phyloP scores from a whole-genome alignment of 1,140 invertebrate species.

The Drosophila chauvacae region DNA sequence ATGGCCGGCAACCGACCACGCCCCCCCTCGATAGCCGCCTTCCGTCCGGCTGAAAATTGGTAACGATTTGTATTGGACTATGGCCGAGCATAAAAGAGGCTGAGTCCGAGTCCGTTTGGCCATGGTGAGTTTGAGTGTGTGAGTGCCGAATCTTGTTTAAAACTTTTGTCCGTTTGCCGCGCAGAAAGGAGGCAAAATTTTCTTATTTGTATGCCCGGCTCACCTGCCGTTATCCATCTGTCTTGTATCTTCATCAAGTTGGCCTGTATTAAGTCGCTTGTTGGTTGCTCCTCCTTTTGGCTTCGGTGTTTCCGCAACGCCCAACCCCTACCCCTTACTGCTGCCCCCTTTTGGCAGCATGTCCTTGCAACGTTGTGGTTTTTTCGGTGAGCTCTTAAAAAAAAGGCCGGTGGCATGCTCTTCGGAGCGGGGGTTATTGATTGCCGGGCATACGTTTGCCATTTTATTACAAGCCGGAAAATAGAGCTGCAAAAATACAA shows the following conservation, averaged over 20 bases:
- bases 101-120: constrained; percentile 24
- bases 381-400: constrained; percentile 46
- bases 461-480: constrained; percentile 73
- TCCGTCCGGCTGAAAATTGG: constrained; percentile 74
- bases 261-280: constrained; percentile 78
- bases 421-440: constrained; percentile 67
- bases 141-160: constrained; percentile 57
- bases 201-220: constrained; percentile 79
- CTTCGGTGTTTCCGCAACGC: not conserved
- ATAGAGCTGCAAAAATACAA: constrained; percentile 30
- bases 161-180: constrained; percentile 57
- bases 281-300: constrained; percentile 38
- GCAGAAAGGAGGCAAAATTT: constrained; percentile 51
- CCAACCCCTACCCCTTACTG: not conserved
- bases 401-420: constrained; percentile 43
- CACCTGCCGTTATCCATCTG: constrained; percentile 78
- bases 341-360: not conserved
- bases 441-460: constrained; percentile 78
- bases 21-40: constrained; percentile 1
- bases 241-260: constrained; percentile 81
- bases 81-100: constrained; percentile 65
- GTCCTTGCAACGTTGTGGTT: constrained; percentile 54
- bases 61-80: constrained; percentile 78
- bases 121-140: constrained; percentile 1
- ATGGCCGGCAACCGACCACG: constrained; percentile 50